A percentile compares a stretch with the other conserved stretches of the same genome.
Evolutionary conservation across 2,888 invertebrate genomes (phyloP).

Genomic region (Ethmia dodecea): DNA sequence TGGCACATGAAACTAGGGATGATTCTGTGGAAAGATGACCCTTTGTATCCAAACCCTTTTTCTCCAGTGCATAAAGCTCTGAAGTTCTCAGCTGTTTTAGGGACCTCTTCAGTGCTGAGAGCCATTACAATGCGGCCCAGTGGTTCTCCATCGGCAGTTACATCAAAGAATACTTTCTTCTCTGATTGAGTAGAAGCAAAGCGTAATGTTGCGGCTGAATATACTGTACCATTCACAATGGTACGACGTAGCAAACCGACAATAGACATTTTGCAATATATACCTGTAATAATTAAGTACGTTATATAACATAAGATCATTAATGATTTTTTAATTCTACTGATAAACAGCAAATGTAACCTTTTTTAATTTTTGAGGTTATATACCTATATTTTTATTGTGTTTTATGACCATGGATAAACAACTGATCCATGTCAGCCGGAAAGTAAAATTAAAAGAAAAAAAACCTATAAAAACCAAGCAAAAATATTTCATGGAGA

Average conservation of each 20-base stretch:
- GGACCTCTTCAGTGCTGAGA: slow-evolving; percentile 91
- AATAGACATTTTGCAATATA: slow-evolving; percentile 47
- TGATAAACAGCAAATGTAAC: too few relatives aligned
- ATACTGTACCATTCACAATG: slow-evolving; percentile 54
- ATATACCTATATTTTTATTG: too few relatives aligned
- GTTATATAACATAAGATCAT: too few relatives aligned
- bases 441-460: too few relatives aligned
- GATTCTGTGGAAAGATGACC: slow-evolving; percentile 92
- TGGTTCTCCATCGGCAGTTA: slow-evolving; percentile 87
- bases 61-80: slow-evolving; percentile 87
- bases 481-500: too few relatives aligned
- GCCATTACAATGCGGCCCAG: slow-evolving; percentile 93
- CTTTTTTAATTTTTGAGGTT: too few relatives aligned
- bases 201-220: slow-evolving; percentile 59
- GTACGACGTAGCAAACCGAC: slow-evolving; percentile 46
- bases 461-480: too few relatives aligned
- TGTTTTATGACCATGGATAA: too few relatives aligned
- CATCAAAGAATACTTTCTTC: slow-evolving; percentile 89
- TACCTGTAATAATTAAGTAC: too few relatives aligned
- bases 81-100: slow-evolving; percentile 97
- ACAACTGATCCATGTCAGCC: too few relatives aligned
- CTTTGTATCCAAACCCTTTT: slow-evolving; percentile 88
- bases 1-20: slow-evolving; percentile 98
- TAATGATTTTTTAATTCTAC: too few relatives aligned
- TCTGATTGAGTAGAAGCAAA: slow-evolving; percentile 59